A percentile compares a stretch with the other conserved stretches of the same genome.
Conservation (phyloP, 30 jellyfish, hydroid and myxozoan species). For the Chrysaora quinquecirrha region DNA sequence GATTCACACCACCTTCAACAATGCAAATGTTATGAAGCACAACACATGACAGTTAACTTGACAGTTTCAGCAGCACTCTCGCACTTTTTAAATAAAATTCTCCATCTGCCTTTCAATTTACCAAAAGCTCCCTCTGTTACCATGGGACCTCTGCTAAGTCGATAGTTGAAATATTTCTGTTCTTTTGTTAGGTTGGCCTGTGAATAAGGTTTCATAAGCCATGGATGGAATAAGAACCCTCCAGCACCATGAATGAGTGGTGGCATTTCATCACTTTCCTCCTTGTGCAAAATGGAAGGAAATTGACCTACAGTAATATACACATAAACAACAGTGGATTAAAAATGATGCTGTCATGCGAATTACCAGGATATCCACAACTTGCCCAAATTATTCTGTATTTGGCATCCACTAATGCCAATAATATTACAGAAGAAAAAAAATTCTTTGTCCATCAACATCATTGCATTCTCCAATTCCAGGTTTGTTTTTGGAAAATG, state of each 20-base stretch:
- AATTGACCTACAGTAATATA: not conserved
- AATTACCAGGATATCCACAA: not conserved
- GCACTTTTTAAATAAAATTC: constrained; percentile 31
- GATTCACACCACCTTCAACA: constrained; percentile 26
- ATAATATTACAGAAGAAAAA: not conserved
- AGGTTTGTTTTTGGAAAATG: constrained; percentile 15
- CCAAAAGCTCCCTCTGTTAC: constrained; percentile 41
- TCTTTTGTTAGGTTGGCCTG: not conserved
- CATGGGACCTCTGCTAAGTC: constrained; percentile 30
- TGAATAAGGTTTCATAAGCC: not conserved
- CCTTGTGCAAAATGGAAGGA: not conserved
- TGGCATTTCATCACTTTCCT: not conserved
- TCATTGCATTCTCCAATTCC: constrained; percentile 10
- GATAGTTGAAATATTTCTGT: not conserved
- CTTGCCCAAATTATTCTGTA: not conserved
- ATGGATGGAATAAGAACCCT: not conserved
- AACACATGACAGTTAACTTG: constrained; percentile 47
- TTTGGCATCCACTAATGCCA: constrained; percentile 1
- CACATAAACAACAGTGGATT: not conserved
- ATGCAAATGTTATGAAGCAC: constrained; percentile 68
- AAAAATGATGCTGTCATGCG: not conserved
- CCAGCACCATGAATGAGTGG: not conserved
- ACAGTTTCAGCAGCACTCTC: constrained; percentile 34
- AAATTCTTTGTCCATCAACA: constrained; percentile 20
- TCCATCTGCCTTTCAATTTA: too few relatives aligned